These are phyloP conservation scores for Barypeithes pellucidus DNA, from an alignment of 2,888 invertebrate species.

Conservation along the genomic window DNA sequence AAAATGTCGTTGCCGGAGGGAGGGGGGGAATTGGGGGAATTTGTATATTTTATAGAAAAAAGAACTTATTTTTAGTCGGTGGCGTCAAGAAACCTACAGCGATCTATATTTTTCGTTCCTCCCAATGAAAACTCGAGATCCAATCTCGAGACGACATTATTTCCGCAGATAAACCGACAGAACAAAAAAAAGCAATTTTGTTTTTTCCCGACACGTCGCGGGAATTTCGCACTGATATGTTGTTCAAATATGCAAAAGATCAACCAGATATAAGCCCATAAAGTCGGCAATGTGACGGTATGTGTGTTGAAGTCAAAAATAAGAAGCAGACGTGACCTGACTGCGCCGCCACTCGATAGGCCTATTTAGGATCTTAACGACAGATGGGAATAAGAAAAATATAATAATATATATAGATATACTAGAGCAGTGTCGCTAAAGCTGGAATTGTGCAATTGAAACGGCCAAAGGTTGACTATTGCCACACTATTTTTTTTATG, in stretches of 20 bases:
- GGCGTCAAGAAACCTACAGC: too few species aligned
- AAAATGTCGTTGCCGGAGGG: too few species aligned
- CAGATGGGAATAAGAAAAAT: neutral
- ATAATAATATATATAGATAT: constrained; percentile 13
- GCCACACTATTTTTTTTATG: too few species aligned
- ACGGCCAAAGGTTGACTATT: too few species aligned
- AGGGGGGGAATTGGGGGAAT: too few species aligned
- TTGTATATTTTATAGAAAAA: too few species aligned
- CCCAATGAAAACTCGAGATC: neutral
- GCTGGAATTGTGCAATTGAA: too few species aligned
- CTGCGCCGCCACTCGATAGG: constrained; percentile 2
- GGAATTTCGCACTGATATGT: constrained; percentile 35
- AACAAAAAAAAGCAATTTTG: constrained; percentile 11
- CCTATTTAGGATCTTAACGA: constrained; percentile 6
- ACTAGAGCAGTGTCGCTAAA: too few species aligned
- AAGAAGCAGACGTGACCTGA: constrained; percentile 34
- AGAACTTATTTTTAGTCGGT: too few species aligned
- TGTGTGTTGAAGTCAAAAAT: constrained; percentile 39
- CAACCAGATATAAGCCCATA: constrained; percentile 38
- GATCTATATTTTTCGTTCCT: too few species aligned
- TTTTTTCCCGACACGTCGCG: constrained; percentile 29
- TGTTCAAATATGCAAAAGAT: constrained; percentile 43
- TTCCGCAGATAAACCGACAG: constrained; percentile 11
- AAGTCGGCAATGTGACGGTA: constrained; percentile 32
- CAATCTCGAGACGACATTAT: constrained; percentile 12